These are phyloP conservation scores for Amphiura filiformis DNA, from an alignment of 35 echinoderm and acorn worm genomes.

Conservation along the genomic window DNA sequence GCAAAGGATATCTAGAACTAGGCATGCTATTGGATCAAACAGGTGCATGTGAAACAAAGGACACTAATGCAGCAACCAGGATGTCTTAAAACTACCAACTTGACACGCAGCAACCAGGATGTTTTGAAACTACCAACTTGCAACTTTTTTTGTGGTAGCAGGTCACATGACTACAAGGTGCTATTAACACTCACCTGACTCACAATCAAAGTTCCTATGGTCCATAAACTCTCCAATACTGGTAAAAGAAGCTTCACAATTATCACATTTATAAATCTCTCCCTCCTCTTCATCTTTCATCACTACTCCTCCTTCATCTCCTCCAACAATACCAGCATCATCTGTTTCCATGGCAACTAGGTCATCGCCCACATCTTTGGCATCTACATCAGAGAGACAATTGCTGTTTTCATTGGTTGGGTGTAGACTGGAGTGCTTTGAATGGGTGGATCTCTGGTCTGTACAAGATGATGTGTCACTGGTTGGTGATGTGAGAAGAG, in stretches of 20 bases:
- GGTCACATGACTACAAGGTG: not conserved
- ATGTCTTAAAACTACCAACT: too few species aligned
- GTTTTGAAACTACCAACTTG: too few species aligned
- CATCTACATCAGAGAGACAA: not conserved
- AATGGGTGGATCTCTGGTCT: not conserved
- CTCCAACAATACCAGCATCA: not conserved
- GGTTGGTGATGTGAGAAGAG: not conserved
- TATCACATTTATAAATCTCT: slow-evolving; percentile 80
- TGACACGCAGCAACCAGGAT: too few species aligned
- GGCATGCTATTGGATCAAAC: too few species aligned
- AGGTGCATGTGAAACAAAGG: too few species aligned
- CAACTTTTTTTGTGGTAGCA: too few species aligned
- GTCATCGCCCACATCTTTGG: not conserved
- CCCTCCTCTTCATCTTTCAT: slow-evolving; percentile 42
- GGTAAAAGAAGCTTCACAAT: slow-evolving; percentile 44
- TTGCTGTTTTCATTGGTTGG: not conserved
- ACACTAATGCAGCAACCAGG: too few species aligned
- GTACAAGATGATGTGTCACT: not conserved
- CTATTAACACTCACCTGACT: slow-evolving; percentile 17
- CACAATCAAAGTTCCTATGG: slow-evolving; percentile 58
- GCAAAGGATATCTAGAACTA: too few species aligned
- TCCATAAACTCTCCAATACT: slow-evolving; percentile 71
- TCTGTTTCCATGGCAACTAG: not conserved
- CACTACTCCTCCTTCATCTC: not conserved
- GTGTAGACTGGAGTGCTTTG: not conserved